Base-by-base conservation (phyloP, 37 sponge, comb jelly and placozoan species). In the Bolinopsis microptera region DNA sequence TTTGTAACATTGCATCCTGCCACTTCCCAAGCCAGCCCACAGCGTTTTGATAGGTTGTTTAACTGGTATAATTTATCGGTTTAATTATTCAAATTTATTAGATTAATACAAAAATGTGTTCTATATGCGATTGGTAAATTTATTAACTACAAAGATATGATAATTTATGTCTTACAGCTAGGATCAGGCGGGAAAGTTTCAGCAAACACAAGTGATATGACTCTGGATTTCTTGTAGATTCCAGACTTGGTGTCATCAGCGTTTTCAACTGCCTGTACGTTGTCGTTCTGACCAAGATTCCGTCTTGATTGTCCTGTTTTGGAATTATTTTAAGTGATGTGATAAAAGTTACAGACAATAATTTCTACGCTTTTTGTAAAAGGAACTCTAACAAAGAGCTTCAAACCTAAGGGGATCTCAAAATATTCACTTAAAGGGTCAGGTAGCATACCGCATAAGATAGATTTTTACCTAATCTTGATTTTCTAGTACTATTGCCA, bases 1-100 rank as follows among this genome's bases (percentile, higher is more conserved):
- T 30, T 86, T 86, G 90, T 41, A 86, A 39, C 90, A 86, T 38
- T 86, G 90, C 90, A 86, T 86, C 61, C 61, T 38, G 27, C 90
- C 90, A 39, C 61, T 36, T 33, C 90, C 90, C 90, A 86, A 26
- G 24, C 90, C 90, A n/a, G 90, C 90, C 90, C 90, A 86, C 26
- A 86, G 90, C 16, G 90, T 86, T 38, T 86, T 86, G 41, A 86
- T 41, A 0, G 90, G 90, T 27, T 86, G 90, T 24, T 34, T 28
- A 16, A 86, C 90, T 86, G 80, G 21, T n/a, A n/a, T n/a, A n/a
- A n/a, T n/a, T n/a, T n/a, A n/a, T n/a, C n/a, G n/a, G n/a, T n/a
- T 48, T 48, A 5, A 48, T 13, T 5, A 48, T 48, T 5, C 61
- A 48, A 48, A 13, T 48, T 13, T 48, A 48, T 48, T 48, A 48